A percentile compares a stretch with the other conserved stretches of the same genome.
phyloP scores from a whole-genome alignment of 1,140 invertebrate species.

The Octopus bimaculoides region DNA sequence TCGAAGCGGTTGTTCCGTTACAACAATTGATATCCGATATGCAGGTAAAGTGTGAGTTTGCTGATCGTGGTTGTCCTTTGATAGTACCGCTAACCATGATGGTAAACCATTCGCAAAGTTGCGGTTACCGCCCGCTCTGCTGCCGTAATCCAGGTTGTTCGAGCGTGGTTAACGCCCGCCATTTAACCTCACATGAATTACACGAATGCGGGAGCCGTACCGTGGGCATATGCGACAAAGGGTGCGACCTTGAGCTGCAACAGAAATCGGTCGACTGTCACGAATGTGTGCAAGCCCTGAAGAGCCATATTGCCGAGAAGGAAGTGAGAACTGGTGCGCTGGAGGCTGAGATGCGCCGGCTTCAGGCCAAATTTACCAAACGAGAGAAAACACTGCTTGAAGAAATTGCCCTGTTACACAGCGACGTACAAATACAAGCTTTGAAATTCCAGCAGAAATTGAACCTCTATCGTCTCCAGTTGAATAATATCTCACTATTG shows the following conservation, averaged over 20 bases:
- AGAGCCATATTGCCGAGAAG: constrained; percentile 25
- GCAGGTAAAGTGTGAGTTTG: constrained; percentile 35
- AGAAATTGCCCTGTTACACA: constrained; percentile 28
- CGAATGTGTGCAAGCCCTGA: constrained; percentile 33
- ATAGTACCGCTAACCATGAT: constrained; percentile 29
- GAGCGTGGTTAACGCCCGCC: constrained; percentile 17
- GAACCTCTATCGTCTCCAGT: neutral
- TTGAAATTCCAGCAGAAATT: constrained; percentile 27
- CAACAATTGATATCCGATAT: constrained; percentile 34
- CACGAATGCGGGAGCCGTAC: constrained; percentile 27
- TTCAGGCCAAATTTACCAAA: constrained; percentile 24
- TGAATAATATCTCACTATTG: neutral
- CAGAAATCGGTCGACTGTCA: constrained; percentile 25
- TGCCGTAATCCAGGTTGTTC: constrained; percentile 32
- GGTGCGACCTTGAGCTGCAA: constrained; percentile 33
- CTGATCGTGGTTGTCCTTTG: constrained; percentile 27
- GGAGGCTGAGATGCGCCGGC: constrained; percentile 27
- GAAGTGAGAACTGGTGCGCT: constrained; percentile 29
- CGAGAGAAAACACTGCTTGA: constrained; percentile 31
- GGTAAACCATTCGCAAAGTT: constrained; percentile 27
- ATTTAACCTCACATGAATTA: constrained; percentile 30
- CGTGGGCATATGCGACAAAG: constrained; percentile 32
- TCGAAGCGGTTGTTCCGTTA: constrained; percentile 32
- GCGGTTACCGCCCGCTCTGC: constrained; percentile 28
- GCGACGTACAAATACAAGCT: constrained; percentile 27